phyloP scores from a whole-genome alignment of 2,888 invertebrate genomes.

The Melinaea menophilus region DNA sequence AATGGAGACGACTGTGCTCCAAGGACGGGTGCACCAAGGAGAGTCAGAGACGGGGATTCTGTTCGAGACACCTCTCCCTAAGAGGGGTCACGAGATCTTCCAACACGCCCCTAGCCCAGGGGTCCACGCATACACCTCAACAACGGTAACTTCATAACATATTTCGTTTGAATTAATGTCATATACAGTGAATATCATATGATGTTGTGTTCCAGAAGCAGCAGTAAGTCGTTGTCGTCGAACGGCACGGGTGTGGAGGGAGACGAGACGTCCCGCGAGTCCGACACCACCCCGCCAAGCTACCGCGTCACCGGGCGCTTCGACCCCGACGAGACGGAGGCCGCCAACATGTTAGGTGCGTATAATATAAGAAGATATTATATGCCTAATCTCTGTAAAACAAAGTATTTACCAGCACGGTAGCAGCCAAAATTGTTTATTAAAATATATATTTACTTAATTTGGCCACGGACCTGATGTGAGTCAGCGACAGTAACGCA shows the following conservation, averaged over 20 bases:
- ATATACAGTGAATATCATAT: not conserved
- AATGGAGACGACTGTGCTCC: constrained; percentile 98
- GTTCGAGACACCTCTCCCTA: constrained; percentile 96
- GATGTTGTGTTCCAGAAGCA: constrained; percentile 59
- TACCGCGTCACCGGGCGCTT: constrained; percentile 88
- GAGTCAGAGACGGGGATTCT: constrained; percentile 97
- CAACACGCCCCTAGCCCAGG: constrained; percentile 67
- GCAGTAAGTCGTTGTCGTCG: constrained; percentile 77
- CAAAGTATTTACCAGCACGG: too few species aligned
- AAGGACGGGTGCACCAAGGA: constrained; percentile 95
- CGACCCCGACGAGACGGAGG: constrained; percentile 97
- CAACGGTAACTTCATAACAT: constrained; percentile 51
- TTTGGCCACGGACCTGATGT: too few species aligned
- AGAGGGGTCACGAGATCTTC: constrained; percentile 81
- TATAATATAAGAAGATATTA: constrained; percentile 11
- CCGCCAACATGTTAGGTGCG: constrained; percentile 95
- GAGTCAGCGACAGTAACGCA: too few species aligned
- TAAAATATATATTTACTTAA: too few species aligned
- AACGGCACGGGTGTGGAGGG: constrained; percentile 82
- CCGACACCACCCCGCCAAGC: constrained; percentile 91
- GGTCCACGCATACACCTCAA: constrained; percentile 65
- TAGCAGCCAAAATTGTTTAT: too few species aligned
- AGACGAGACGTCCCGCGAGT: constrained; percentile 93
- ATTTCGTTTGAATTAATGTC: too few species aligned
- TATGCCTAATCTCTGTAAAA: too few species aligned